Percentiles rank a stretch among this genome's conserved stretches.
Conservation (phyloP, 2,797 vertebrate genomes). For the Xerus rutilus region DNA sequence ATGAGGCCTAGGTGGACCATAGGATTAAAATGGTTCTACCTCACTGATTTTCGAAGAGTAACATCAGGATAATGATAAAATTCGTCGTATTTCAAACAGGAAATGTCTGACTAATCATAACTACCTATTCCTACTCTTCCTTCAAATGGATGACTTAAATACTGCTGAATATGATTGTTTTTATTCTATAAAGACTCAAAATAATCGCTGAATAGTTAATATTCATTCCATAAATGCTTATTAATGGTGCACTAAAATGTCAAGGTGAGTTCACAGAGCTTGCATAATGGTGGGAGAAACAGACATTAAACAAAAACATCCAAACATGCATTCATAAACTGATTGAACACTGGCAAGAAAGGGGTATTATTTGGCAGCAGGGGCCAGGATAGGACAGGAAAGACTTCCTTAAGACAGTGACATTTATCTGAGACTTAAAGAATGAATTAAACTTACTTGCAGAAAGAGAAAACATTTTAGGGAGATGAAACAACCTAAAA, state of each 20-base stretch:
- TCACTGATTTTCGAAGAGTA: neutral
- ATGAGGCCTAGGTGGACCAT: neutral
- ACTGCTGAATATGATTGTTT: neutral
- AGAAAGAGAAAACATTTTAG: neutral
- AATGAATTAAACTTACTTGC: neutral
- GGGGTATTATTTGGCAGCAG: neutral
- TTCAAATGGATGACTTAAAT: constrained; percentile 26
- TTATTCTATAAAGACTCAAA: neutral
- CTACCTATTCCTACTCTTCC: neutral
- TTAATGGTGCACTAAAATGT: neutral
- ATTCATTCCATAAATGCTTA: neutral
- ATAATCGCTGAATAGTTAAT: constrained; percentile 8
- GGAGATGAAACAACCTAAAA: neutral
- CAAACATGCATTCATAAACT: neutral
- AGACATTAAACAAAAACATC: neutral
- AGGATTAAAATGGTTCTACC: neutral
- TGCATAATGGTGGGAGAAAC: neutral
- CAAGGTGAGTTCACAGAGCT: constrained; percentile 7
- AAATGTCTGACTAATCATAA: constrained; percentile 34
- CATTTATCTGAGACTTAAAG: constrained; percentile 8
- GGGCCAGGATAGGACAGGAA: neutral
- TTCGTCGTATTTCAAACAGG: constrained; percentile 6
- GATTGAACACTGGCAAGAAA: neutral
- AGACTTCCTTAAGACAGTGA: neutral
- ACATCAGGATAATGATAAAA: neutral